phyloP scores from a whole-genome alignment of 2,113 vertebrate genomes.

The Noturus placidus region DNA sequence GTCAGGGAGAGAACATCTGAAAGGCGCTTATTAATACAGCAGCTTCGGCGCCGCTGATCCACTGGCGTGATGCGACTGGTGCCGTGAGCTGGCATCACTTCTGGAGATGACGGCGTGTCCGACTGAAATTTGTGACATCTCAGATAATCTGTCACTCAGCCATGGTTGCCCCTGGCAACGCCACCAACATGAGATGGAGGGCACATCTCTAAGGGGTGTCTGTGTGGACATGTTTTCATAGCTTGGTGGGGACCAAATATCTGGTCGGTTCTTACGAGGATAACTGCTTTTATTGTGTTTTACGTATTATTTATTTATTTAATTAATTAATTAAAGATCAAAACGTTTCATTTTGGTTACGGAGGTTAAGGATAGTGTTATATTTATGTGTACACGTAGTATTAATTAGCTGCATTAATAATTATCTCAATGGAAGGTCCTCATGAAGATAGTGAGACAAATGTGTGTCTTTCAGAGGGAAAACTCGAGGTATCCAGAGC shows the following conservation, averaged over 20 bases:
- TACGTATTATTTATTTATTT: no score
- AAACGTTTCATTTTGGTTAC: not conserved
- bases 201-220: not conserved
- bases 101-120: conserved; percentile 25
- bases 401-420: not conserved
- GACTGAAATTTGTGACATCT: conserved; percentile 39
- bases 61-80: conserved; percentile 10
- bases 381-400: not conserved
- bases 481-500: conserved; percentile 71
- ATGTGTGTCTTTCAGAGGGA: conserved; percentile 64
- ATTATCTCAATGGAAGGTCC: not conserved
- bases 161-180: conserved; percentile 32
- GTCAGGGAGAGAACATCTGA: conserved; percentile 15
- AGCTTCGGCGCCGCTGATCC: not conserved
- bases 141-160: conserved; percentile 46
- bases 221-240: conserved; percentile 36
- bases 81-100: conserved; percentile 5
- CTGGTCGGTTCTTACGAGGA: no score
- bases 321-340: no score
- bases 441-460: not conserved
- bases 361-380: not conserved
- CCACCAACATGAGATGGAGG: not conserved
- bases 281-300: no score
- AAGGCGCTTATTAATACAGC: conserved; percentile 27
- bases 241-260: not conserved